Evolutionary conservation across 2,888 invertebrate species (phyloP).

Genomic region (Dichetophora obliterata): DNA sequence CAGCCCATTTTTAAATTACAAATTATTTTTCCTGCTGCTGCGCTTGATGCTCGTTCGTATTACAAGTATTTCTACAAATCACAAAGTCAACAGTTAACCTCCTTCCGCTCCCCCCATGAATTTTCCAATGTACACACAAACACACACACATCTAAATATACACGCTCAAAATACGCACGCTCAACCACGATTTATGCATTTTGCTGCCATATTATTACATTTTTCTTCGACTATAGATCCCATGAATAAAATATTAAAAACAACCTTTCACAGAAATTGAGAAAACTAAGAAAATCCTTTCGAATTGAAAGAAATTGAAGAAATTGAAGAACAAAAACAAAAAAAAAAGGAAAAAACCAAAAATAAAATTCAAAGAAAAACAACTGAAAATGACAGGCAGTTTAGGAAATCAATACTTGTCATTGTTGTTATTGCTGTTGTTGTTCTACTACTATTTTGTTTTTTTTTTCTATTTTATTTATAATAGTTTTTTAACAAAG

Average conservation of each 20-base stretch:
- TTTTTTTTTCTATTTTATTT: background rate
- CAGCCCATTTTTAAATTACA: conserved; percentile 21
- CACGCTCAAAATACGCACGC: background rate
- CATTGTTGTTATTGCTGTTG: background rate
- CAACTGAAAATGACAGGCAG: background rate
- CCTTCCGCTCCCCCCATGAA: background rate
- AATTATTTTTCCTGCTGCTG: background rate
- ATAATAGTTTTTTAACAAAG: background rate
- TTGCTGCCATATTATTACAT: conserved; percentile 1
- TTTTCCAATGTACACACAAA: background rate
- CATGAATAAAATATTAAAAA: conserved; percentile 25
- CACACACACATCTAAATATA: background rate
- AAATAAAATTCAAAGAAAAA: background rate
- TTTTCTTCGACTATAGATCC: conserved; percentile 11
- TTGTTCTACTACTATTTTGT: background rate
- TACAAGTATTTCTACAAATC: conserved; percentile 32
- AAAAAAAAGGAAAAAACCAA: background rate
- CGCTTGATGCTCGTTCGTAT: background rate
- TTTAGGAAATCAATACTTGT: background rate
- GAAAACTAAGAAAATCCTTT: background rate
- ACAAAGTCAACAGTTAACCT: conserved; percentile 17
- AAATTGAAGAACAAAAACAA: too few relatives aligned
- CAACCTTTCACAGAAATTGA: background rate
- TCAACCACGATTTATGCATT: background rate
- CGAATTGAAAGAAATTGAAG: too few relatives aligned